Base-by-base conservation (phyloP, 2,113 vertebrate species). In the Lepus europaeus region DNA sequence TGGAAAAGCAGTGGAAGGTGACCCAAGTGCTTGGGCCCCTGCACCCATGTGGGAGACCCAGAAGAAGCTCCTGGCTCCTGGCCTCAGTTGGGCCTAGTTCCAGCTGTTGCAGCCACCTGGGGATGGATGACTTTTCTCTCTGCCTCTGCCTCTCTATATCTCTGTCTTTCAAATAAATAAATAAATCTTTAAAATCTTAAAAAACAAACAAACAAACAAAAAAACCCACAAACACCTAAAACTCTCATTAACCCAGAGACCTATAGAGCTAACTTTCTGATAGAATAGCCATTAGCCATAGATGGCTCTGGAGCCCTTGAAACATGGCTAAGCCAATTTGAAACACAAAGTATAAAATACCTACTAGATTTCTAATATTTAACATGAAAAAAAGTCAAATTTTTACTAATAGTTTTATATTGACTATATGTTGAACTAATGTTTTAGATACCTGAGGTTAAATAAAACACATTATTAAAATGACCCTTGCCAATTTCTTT, bases 401-500 rank as follows among this genome's bases (percentile, higher is more conserved):
- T 76, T 36, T 90, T 36, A 64, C 66, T 87, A 59, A 64, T 80
- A 89, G 83, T 79, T 73, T 90, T 77, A 89, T 45, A 78, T 66
- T 72, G 51, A 94, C 45, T 73, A 20, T 22, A 69, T 31, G 27
- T 85, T 90, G 73, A 90, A 96, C 68, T 74, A 90, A 76, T 39
- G 66, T 27, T 79, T 79, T 49, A 87, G 85, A 68, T 31, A 81
- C 27, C 74, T 0, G 68, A 3, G 19, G 8, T 64, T 56, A 90
- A 79, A 81, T 78, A 68, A 87, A 64, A 91, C 61, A 88, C 17
- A 72, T 33, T 59, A 72, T 51, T 86, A 72, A 95, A 68, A 51
- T 68, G 66, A 89, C 91, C 31, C 31, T 81, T 17, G 90, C 6
- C 11, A 83, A 14, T 83, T 94, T 66, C 33, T 79, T 80, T 89